phyloP scores from a whole-genome alignment of 2,113 vertebrate species.

The Cepphus grylle region DNA sequence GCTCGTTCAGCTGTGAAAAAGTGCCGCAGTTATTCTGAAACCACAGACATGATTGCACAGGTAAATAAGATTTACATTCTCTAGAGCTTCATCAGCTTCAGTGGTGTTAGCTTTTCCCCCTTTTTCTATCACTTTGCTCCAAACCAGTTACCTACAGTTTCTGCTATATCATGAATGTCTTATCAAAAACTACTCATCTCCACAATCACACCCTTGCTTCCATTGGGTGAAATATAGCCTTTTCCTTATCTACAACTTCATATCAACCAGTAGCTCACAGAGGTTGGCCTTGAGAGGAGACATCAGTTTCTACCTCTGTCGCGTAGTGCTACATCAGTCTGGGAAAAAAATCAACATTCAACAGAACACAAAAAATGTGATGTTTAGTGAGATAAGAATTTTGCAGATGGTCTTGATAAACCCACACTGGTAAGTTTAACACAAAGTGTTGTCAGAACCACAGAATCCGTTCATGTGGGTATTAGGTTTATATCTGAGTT shows the following conservation, averaged over 20 bases:
- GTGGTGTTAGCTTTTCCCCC: not conserved
- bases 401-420: not conserved
- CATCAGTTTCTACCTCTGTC: not conserved
- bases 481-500: not conserved
- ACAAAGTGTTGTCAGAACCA: not conserved
- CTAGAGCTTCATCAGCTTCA: not conserved
- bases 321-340: not conserved
- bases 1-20: conserved; percentile 75
- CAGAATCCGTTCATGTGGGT: not conserved
- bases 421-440: not conserved
- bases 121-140: not conserved
- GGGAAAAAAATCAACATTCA: not conserved
- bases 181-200: not conserved
- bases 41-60: conserved; percentile 77
- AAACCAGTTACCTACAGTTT: not conserved
- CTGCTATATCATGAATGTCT: not conserved
- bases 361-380: not conserved
- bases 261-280: not conserved
- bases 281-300: not conserved
- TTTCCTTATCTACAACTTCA: not conserved
- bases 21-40: conserved; percentile 80
- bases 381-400: not conserved
- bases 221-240: not conserved
- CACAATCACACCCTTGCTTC: not conserved
- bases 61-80: conserved; percentile 50